Base-by-base conservation (phyloP, 2,888 invertebrate genomes). In the Hypomecis atomaria region DNA sequence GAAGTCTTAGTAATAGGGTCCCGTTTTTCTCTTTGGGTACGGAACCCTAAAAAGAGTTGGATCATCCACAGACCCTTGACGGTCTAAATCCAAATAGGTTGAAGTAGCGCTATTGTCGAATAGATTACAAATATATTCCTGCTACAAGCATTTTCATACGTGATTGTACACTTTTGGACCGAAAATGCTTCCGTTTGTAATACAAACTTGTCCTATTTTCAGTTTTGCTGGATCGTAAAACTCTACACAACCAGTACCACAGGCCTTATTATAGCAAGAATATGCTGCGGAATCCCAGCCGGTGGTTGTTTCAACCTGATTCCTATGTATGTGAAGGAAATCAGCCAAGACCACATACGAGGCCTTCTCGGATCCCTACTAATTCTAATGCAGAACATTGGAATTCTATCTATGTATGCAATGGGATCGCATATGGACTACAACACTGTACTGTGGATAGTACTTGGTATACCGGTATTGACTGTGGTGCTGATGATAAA, bases 241-340 rank as follows among this genome's bases (percentile, higher is more conserved):
- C 61, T 88, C 10, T 74, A 61, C 42, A 78, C 82, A 6, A 74
- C 81, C 44, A 78, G 69, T 23, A 73, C 75, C 11, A 57, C 66
- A 5, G 77, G 78, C 1, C 74, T 89, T 5, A 73, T 88, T 4
- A 66, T 83, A 49, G 86, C 87, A 0, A 75, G 87, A 61, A 66
- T 81, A 13, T 76, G 78, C 34, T 78, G 81, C 3, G 89, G 88
- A 0, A 56, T 88, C 0, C 78, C 86, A 0, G 82, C 84, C 0
- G 88, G 86, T 0, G 87, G 86, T 0, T 85, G 84, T 44, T 90
- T 85, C 56, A 83, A 78, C 37, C 71, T 85, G 2, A 74, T 87
- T 0, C 85, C 87, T 0, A 83, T 88, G 78, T 89, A 89, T 66
- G 77, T 85, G 5, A 87, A 85, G 63, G 88, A 89, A 66, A 86